phyloP scores from a whole-genome alignment of 2,113 vertebrate genomes.

The Oreochromis niloticus region DNA sequence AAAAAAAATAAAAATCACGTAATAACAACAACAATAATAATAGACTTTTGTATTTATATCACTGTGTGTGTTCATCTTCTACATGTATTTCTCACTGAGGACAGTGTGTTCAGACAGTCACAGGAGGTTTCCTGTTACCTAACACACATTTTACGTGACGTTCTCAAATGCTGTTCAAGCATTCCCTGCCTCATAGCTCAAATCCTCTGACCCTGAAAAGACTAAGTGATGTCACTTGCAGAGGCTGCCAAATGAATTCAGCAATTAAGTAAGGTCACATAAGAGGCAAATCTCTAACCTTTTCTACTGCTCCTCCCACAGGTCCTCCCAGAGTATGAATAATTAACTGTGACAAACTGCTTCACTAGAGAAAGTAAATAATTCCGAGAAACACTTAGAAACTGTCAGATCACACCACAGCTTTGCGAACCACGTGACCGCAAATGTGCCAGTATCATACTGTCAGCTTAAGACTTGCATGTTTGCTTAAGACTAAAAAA shows the following conservation, averaged over 20 bases:
- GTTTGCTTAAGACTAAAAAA: neutral
- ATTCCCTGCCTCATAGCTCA: neutral
- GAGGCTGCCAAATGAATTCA: neutral
- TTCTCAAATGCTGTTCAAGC: neutral
- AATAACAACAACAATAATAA: neutral
- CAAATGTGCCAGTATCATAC: neutral
- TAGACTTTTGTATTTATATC: neutral
- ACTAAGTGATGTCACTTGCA: neutral
- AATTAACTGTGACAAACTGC: conserved; percentile 15
- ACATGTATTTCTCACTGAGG: neutral
- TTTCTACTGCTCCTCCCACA: neutral
- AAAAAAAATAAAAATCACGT: neutral
- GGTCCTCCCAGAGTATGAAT: neutral
- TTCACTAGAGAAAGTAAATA: neutral
- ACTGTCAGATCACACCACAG: neutral
- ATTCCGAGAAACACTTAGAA: neutral
- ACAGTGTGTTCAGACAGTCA: neutral
- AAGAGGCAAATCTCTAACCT: conserved; percentile 27
- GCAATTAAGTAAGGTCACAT: neutral
- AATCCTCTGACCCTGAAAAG: neutral
- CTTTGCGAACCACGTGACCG: neutral
- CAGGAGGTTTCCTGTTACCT: neutral
- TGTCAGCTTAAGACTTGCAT: neutral
- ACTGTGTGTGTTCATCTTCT: neutral
- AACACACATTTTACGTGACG: neutral